A percentile compares a stretch with the other conserved stretches of the same genome.
phyloP scores from a whole-genome alignment of 2,888 invertebrate genomes.

The Periphyllus acericola region DNA sequence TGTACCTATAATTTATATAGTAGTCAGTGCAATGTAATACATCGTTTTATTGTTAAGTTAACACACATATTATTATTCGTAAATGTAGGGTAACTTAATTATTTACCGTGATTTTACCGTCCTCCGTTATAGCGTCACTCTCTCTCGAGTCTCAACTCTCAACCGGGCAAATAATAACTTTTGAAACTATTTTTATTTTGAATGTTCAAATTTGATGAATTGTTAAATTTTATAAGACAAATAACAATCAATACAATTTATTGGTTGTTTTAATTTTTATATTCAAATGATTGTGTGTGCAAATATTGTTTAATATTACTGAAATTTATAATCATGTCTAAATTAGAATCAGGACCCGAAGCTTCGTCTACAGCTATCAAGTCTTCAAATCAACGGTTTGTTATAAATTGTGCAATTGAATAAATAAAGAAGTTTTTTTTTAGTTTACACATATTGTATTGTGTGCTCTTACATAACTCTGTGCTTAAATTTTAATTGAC shows the following conservation, averaged over 20 bases:
- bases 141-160: too few relatives aligned
- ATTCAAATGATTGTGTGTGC: background rate
- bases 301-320: background rate
- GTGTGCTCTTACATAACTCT: background rate
- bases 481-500: background rate
- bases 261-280: background rate
- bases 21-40: too few relatives aligned
- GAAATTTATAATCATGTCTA: constrained; percentile 9
- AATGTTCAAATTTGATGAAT: too few relatives aligned
- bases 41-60: too few relatives aligned
- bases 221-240: too few relatives aligned
- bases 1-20: too few relatives aligned
- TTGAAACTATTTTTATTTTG: too few relatives aligned
- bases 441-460: background rate
- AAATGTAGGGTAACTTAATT: too few relatives aligned
- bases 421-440: background rate
- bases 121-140: too few relatives aligned
- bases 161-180: too few relatives aligned
- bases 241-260: background rate
- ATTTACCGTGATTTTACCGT: too few relatives aligned
- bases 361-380: constrained; percentile 52
- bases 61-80: too few relatives aligned
- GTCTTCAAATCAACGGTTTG: constrained; percentile 22
- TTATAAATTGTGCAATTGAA: background rate
- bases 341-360: constrained; percentile 26